phyloP scores from a whole-genome alignment of 2,888 invertebrate genomes.

The Ferdinandea cuprea region DNA sequence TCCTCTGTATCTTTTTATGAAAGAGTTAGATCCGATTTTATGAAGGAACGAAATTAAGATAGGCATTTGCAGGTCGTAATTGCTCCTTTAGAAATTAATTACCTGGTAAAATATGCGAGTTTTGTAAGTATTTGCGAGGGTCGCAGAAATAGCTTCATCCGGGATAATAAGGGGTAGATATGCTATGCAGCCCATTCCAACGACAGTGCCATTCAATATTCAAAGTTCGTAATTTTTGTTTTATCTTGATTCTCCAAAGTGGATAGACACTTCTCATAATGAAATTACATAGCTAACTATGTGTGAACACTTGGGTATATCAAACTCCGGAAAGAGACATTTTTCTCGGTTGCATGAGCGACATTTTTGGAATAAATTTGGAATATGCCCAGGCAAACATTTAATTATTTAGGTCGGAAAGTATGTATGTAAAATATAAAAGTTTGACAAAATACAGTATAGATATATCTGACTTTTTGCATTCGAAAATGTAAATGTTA shows the following conservation, averaged over 20 bases:
- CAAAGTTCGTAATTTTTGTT: conserved; percentile 31
- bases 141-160: conserved; percentile 43
- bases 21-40: conserved; percentile 27
- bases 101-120: conserved; percentile 72
- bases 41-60: conserved; percentile 58
- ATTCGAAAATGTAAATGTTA: too few relatives aligned
- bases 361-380: too few relatives aligned
- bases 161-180: conserved; percentile 21
- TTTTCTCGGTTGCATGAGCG: too few relatives aligned
- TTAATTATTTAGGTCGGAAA: too few relatives aligned
- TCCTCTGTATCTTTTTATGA: conserved; percentile 21
- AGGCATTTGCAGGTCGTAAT: conserved; percentile 68
- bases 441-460: too few relatives aligned
- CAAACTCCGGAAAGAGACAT: too few relatives aligned
- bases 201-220: conserved; percentile 29
- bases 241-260: conserved; percentile 32
- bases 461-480: too few relatives aligned
- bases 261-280: conserved; percentile 30
- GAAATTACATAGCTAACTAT: conserved; percentile 51
- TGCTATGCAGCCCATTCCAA: conserved; percentile 8
- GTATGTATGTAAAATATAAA: too few relatives aligned
- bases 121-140: conserved; percentile 36
- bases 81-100: conserved; percentile 73
- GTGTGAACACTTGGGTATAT: conserved; percentile 27
- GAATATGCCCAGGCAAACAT: too few relatives aligned